Evolutionary conservation across 2,113 vertebrate genomes (phyloP).

Genomic region (Cavia porcellus): DNA sequence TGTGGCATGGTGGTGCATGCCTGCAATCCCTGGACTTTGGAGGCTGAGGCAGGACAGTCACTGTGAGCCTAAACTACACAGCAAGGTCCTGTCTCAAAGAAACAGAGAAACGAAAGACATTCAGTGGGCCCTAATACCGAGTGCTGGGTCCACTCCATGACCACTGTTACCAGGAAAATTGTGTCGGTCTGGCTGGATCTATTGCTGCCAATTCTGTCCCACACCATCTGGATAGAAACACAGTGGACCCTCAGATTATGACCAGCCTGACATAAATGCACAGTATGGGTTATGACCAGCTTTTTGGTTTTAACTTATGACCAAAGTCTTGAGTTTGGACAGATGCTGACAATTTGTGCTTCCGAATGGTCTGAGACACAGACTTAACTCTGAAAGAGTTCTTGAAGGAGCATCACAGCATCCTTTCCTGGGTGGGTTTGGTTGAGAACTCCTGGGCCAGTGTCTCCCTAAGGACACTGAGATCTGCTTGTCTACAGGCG

Average conservation of each 20-base stretch:
- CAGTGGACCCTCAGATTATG: neutral
- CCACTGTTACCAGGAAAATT: neutral
- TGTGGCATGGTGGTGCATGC: neutral
- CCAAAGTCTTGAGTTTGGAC: neutral
- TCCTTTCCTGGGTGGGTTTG: neutral
- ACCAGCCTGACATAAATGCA: neutral
- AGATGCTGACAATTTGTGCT: neutral
- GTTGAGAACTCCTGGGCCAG: neutral
- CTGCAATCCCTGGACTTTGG: neutral
- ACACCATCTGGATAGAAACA: neutral
- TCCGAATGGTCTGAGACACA: neutral
- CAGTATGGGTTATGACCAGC: neutral
- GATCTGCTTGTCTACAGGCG: neutral
- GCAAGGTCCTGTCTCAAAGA: neutral
- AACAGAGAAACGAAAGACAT: neutral
- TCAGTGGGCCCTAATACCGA: neutral
- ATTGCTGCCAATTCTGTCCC: neutral
- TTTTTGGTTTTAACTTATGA: neutral
- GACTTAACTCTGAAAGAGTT: neutral
- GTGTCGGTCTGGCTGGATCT: neutral
- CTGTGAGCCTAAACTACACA: neutral
- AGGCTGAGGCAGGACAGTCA: neutral
- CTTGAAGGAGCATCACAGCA: neutral
- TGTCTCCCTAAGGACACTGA: neutral
- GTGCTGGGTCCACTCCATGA: neutral